Conservation (phyloP, 2,797 vertebrate species). For the Lithobates pipiens region DNA sequence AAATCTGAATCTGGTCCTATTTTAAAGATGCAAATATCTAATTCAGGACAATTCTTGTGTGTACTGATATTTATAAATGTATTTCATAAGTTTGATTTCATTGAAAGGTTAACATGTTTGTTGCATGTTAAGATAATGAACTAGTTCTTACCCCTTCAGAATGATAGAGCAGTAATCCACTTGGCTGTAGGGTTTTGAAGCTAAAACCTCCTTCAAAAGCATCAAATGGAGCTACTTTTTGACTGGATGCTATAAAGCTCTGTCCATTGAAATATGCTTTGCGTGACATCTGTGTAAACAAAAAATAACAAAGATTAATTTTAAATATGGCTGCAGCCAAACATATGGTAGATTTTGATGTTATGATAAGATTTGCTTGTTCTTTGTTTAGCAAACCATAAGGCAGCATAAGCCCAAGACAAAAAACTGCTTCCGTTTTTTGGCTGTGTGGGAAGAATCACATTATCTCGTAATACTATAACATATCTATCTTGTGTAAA, state of each 20-base stretch:
- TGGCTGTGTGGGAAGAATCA: no score
- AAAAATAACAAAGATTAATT: conserved; percentile 33
- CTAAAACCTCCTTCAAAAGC: conserved; percentile 93
- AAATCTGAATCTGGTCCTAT: no score
- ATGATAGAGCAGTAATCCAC: conserved; percentile 88
- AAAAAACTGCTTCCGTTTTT: background rate
- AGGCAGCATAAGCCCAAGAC: background rate
- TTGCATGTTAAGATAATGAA: background rate
- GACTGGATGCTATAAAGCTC: conserved; percentile 88
- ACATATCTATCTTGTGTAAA: no score
- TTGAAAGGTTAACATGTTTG: background rate
- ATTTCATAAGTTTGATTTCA: background rate
- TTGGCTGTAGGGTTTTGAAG: conserved; percentile 88
- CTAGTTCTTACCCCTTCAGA: conserved; percentile 81
- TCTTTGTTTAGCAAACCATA: background rate
- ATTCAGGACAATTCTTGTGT: no score
- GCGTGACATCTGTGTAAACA: conserved; percentile 86
- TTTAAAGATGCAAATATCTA: no score
- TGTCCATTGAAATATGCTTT: conserved; percentile 91
- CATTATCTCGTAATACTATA: no score
- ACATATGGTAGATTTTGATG: background rate
- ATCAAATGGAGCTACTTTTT: conserved; percentile 86
- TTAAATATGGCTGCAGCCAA: background rate
- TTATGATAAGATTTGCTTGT: background rate
- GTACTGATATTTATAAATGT: no score